Conservation (phyloP, 2,888 invertebrate species). For the Melanchra persicariae region DNA sequence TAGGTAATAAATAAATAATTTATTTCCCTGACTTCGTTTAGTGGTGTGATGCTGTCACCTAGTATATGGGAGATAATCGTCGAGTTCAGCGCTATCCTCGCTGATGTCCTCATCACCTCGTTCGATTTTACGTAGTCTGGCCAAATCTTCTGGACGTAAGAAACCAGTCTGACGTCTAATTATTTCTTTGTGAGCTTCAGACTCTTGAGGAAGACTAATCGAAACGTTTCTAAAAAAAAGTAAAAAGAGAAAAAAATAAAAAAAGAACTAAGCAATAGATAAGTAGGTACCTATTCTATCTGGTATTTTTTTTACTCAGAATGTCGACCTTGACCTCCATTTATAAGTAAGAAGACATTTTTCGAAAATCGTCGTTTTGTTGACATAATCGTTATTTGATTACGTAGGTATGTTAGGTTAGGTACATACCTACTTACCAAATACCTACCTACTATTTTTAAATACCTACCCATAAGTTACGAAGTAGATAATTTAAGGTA, state of each 20-base stretch:
- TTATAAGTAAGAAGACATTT: no score
- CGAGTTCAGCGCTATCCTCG: constrained; percentile 19
- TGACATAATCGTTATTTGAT: not conserved
- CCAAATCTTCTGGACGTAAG: constrained; percentile 70
- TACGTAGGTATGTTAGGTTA: no score
- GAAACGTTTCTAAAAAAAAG: constrained; percentile 78
- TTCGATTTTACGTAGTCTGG: constrained; percentile 63
- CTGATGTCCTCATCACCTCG: not conserved
- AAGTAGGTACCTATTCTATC: no score
- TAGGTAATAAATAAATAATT: not conserved
- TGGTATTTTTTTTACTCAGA: no score
- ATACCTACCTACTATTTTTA: no score
- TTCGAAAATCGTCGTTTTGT: not conserved
- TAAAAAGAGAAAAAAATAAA: not conserved
- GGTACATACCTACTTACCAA: no score
- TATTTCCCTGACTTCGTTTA: not conserved
- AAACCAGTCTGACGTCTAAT: constrained; percentile 81
- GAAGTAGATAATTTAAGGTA: not conserved
- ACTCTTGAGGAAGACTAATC: constrained; percentile 66
- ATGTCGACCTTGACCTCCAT: no score
- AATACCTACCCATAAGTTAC: no score
- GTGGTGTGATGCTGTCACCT: constrained; percentile 30
- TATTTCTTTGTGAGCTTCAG: constrained; percentile 68
- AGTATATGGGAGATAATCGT: constrained; percentile 42
- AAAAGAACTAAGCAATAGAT: no score